Evolutionary conservation across 2,888 invertebrate genomes (phyloP), one percentile per base, ranked within the genome.

Genomic region (Drosophila nr. fundita): DNA sequence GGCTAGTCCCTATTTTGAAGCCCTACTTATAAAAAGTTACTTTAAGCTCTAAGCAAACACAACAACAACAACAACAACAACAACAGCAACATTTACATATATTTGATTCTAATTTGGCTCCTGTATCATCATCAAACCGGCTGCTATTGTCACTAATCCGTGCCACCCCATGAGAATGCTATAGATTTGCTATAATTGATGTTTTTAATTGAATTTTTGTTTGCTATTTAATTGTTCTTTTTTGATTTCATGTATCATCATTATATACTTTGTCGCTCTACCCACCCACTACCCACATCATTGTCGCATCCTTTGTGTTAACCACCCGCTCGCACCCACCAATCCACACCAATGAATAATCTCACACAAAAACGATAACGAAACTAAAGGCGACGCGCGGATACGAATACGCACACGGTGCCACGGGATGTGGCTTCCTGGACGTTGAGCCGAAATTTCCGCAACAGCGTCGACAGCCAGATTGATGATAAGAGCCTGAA

Each of bases 391-490:
- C 87, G 86, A 57, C 89, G 91, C 62, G 91, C 89, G 66, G 93
- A 92, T 71, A 91, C 91, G 10, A 92, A 92, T 27, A 89, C 91
- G 10, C 91, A 91, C 32, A 87, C 83, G 27, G 86, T 91, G 62
- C 87, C 92, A 15, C 82, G 92, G 50, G 92, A 92, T 62, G 87
- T 89, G 48, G 87, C 91, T n/a, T 92, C 92, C 15, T 92, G 92
- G 92, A 92, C 92, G 10, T 76, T 92, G 66, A 92, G 89, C 76
- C 90, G 92, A 13, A 92, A 92, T 59, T 92, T 91, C 69, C 92
- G 92, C 54, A 92, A 90, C 49, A 92, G 92, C 72, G 91, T 91
- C 42, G 91, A 93, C 45, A 91, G 91, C 61, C 92, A 92, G 62
- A 92, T 91, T 58, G 91, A 92, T 65, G 91, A 90, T 68, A 91